Conservation (phyloP, 2,888 invertebrate genomes). For the Dioctria rufipes region DNA sequence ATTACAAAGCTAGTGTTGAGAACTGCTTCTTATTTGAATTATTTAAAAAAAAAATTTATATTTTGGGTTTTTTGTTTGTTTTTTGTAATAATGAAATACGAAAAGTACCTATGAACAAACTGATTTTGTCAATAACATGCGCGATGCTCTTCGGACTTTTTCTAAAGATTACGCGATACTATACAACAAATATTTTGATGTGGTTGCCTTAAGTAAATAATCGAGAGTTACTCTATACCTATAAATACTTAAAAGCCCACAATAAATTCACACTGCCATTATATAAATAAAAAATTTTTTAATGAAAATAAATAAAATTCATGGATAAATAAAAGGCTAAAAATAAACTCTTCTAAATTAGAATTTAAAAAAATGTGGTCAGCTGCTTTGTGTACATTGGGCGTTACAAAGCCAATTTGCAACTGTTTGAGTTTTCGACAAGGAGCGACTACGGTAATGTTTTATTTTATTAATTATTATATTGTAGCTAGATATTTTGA, state of each 20-base stretch:
- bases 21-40: background rate
- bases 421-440: conserved; percentile 72
- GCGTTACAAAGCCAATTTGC: conserved; percentile 72
- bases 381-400: conserved; percentile 72
- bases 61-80: background rate
- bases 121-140: conserved; percentile 24
- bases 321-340: background rate
- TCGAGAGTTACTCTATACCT: background rate
- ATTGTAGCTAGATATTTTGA: background rate
- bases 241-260: conserved; percentile 1
- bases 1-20: conserved; percentile 6
- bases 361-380: conserved; percentile 68
- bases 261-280: conserved; percentile 31
- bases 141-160: conserved; percentile 11
- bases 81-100: conserved; percentile 25
- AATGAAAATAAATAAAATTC: conserved; percentile 17
- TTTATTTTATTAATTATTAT: background rate
- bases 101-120: conserved; percentile 29
- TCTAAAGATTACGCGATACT: conserved; percentile 37
- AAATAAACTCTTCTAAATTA: background rate
- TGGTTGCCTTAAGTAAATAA: conserved; percentile 28
- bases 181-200: conserved; percentile 18
- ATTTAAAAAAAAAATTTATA: background rate
- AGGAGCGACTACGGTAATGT: conserved; percentile 58
- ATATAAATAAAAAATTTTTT: background rate